Conservation (phyloP, 2,113 vertebrate species). For the Anarhynchus alexandrinus region DNA sequence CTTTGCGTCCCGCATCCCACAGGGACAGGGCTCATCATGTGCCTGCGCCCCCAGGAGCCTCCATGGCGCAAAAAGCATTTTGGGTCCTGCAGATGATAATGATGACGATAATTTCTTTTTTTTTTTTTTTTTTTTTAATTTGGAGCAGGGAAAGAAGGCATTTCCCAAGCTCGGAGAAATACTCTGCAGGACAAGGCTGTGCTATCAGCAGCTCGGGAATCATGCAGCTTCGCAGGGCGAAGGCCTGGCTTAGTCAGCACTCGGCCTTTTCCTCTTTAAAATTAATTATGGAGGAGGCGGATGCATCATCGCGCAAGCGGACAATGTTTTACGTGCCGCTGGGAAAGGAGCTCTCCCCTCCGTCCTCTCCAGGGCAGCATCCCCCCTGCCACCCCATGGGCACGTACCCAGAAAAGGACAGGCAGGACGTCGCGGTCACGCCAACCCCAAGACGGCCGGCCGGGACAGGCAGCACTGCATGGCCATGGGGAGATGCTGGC, state of each 20-base stretch:
- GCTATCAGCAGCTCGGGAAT: background rate
- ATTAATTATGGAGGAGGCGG: background rate
- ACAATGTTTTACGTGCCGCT: background rate
- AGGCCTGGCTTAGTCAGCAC: slow-evolving; percentile 27
- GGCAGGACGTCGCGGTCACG: background rate
- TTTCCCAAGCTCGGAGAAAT: background rate
- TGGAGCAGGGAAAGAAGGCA: background rate
- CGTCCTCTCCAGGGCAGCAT: background rate
- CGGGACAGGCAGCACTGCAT: background rate
- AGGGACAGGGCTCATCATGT: background rate
- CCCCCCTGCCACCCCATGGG: fast-evolving
- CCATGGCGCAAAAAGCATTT: background rate
- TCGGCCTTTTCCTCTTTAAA: slow-evolving; percentile 3
- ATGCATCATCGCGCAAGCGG: fast-evolving
- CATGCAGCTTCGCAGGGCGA: fast-evolving
- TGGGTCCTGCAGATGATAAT: background rate
- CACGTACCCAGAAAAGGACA: slow-evolving; percentile 56
- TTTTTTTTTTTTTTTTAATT: background rate
- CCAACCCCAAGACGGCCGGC: background rate
- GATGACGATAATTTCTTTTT: background rate
- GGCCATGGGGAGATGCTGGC: background rate
- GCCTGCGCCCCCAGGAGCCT: background rate
- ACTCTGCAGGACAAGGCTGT: background rate
- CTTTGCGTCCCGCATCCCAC: background rate
- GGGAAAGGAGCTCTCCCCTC: background rate